Percentiles rank a stretch among this genome's conserved stretches.
Evolutionary conservation across 2,888 invertebrate species (phyloP).

Genomic region (Ichneumon xanthorius): DNA sequence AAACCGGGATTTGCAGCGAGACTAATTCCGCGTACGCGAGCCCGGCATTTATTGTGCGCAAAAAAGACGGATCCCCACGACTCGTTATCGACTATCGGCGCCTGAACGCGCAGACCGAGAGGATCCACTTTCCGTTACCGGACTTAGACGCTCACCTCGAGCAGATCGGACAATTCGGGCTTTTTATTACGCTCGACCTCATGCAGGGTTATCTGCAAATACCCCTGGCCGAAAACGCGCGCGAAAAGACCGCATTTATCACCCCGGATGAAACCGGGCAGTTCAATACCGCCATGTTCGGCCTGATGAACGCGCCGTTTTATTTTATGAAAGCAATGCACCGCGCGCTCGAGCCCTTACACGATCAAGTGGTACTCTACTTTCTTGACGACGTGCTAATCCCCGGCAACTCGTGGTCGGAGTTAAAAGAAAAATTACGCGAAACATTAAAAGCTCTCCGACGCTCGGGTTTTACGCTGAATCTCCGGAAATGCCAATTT

Average conservation of each 20-base stretch:
- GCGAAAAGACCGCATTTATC: no score
- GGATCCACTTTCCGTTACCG: no score
- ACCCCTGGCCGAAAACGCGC: no score
- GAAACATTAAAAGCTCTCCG: neutral
- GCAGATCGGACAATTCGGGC: constrained; percentile 5
- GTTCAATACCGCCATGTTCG: neutral
- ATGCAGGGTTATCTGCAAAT: no score
- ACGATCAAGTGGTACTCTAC: constrained; percentile 1
- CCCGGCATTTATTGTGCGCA: constrained; percentile 10
- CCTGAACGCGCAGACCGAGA: no score
- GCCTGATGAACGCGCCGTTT: constrained; percentile 68
- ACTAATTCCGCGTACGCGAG: constrained; percentile 51
- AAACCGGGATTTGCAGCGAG: constrained; percentile 33
- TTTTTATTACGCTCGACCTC: no score
- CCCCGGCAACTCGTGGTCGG: neutral
- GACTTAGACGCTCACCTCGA: constrained; percentile 27
- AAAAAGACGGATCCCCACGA: constrained; percentile 49
- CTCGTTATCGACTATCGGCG: no score
- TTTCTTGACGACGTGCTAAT: constrained; percentile 26
- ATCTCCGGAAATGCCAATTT: neutral
- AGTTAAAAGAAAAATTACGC: constrained; percentile 5
- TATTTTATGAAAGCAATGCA: constrained; percentile 69
- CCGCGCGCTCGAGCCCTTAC: constrained; percentile 13
- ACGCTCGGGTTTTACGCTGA: neutral
- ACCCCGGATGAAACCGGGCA: no score